These are phyloP conservation scores for Hyla sarda DNA, from an alignment of 2,113 vertebrate species.

Conservation along the genomic window DNA sequence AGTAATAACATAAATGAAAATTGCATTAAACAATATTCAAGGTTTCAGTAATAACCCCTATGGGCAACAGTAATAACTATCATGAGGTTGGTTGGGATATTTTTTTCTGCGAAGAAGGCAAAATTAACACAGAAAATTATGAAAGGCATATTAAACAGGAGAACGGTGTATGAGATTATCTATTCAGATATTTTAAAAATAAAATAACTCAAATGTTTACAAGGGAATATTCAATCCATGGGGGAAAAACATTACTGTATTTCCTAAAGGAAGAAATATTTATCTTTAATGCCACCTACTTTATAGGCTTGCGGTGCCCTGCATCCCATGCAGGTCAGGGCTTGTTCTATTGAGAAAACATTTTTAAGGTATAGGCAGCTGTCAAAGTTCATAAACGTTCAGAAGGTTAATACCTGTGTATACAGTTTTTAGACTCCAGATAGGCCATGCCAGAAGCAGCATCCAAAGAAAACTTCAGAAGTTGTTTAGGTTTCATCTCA, in stretches of 20 bases:
- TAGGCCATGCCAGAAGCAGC: constrained; percentile 93
- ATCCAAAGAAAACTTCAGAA: constrained; percentile 91
- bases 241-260: background rate
- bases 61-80: background rate
- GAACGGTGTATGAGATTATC: background rate
- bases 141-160: too few species aligned
- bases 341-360: too few species aligned
- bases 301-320: background rate
- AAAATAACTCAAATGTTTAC: background rate
- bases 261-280: too few species aligned
- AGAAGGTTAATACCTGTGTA: constrained; percentile 85
- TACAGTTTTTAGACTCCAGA: constrained; percentile 95
- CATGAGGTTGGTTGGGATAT: background rate
- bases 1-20: background rate
- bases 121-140: too few species aligned
- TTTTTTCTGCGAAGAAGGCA: too few species aligned
- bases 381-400: background rate
- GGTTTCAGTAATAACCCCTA: too few species aligned
- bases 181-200: background rate
- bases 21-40: too few species aligned
- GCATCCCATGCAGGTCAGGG: background rate
- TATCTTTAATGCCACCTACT: too few species aligned
- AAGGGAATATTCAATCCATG: background rate
- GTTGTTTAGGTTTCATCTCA: constrained; percentile 91
- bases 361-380: too few species aligned